These are phyloP conservation scores for Bovichtus diacanthus DNA, from an alignment of 2,797 vertebrate species.

Conservation along the genomic window DNA sequence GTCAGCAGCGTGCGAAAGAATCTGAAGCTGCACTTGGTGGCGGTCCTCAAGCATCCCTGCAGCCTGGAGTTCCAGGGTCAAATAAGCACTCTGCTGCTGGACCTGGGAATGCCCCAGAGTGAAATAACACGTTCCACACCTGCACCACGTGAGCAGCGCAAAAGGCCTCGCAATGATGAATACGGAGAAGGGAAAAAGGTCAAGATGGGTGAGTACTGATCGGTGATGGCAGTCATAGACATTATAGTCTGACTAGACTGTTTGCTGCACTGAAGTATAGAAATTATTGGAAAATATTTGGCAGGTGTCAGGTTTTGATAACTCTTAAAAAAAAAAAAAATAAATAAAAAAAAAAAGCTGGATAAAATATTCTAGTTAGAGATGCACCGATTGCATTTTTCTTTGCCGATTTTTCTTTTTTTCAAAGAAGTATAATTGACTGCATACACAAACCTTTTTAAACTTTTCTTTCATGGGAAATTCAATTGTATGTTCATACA, in stretches of 20 bases:
- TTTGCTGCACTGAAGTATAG: not conserved
- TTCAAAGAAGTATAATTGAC: too few species aligned
- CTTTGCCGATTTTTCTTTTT: too few species aligned
- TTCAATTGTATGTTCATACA: too few species aligned
- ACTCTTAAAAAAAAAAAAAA: not conserved
- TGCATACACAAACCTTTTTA: too few species aligned
- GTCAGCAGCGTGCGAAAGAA: constrained; percentile 97
- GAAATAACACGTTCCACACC: constrained; percentile 92
- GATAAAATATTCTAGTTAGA: not conserved
- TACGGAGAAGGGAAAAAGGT: constrained; percentile 91
- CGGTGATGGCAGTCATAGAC: not conserved
- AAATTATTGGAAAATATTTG: not conserved
- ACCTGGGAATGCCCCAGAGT: constrained; percentile 93
- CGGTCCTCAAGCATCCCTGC: constrained; percentile 92
- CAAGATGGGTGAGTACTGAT: constrained; percentile 88
- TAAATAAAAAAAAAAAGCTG: not conserved
- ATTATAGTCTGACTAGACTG: not conserved
- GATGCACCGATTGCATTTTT: too few species aligned
- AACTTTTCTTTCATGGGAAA: too few species aligned
- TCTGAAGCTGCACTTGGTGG: constrained; percentile 93
- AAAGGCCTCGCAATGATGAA: constrained; percentile 88
- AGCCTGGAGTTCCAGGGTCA: constrained; percentile 94
- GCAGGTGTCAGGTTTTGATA: not conserved
- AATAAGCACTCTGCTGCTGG: constrained; percentile 93
- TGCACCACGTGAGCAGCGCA: constrained; percentile 86